Evolutionary conservation across 2,797 vertebrate genomes (phyloP), one percentile per base, ranked within the genome.

Genomic region (Coluber constrictor): DNA sequence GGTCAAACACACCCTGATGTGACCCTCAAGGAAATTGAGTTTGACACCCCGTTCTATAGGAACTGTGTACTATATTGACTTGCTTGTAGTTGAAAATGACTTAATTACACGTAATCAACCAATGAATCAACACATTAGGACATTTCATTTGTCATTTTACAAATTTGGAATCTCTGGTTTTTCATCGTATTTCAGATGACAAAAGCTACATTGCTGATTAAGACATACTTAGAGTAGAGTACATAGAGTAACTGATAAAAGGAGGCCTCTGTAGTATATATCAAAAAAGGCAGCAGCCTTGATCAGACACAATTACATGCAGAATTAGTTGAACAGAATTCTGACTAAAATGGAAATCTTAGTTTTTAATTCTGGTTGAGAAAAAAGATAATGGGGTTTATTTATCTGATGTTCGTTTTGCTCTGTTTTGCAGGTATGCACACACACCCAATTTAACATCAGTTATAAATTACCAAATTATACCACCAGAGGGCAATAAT

Each of bases 401-500:
- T 95, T 92, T 91, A 25, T 88, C 1, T 0, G 4, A 63, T 92
- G 60, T 86, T 25, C 79, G 94, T 32, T 60, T 93, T 9, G 23
- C 54, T 87, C 2, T 4, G 15, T 15, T 92, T 37, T 83, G 0
- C 12, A 47, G 92, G 29, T 25, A 25, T 61, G 60, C 18, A 9
- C 63, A 12, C 13, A 5, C 15, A 5, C 10, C 32, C 16, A 37
- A 15, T 1, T 9, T 37, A 47, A 37, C 91, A 4, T 1, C 13
- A 32, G 54, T 94, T 93, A 83, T 5, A 89, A 94, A 60, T 2
- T 93, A 89, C 88, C 57, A 94, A 16, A 4, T 92, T 86, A 3
- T 1, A 92, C 97, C 97, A 95, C 97, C 92, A 98, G 97, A 97
- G 97, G 97, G 97, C 97, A 96, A 92, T 90, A 59, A 37, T 89